Evolutionary conservation across 1,140 invertebrate genomes (phyloP).

Genomic region (Lepidurus packardi): DNA sequence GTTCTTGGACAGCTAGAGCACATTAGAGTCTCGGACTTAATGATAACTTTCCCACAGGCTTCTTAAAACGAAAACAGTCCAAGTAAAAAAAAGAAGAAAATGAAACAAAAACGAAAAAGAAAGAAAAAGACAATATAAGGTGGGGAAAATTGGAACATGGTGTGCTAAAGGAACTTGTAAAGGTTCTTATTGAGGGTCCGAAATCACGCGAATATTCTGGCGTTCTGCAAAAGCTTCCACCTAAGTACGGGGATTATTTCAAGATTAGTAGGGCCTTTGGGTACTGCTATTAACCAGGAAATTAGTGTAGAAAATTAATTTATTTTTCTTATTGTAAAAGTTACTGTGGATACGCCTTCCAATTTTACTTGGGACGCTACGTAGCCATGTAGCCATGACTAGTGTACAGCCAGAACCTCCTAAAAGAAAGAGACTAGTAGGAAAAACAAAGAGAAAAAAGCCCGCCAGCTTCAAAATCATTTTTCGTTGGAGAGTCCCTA

Average conservation of each 20-base stretch:
- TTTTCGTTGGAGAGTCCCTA: background rate
- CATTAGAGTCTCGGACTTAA: slow-evolving; percentile 18
- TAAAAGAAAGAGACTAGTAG: too few species aligned
- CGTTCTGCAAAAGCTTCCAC: background rate
- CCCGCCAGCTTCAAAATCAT: background rate
- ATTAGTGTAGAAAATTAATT: slow-evolving; percentile 9
- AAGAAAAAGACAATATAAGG: background rate
- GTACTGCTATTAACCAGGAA: background rate
- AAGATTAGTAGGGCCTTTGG: slow-evolving; percentile 6
- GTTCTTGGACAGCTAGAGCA: slow-evolving; percentile 21
- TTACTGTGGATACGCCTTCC: background rate
- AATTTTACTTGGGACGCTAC: background rate
- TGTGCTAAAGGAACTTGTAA: background rate
- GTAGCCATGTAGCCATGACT: background rate
- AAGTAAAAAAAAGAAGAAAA: background rate
- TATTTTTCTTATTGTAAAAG: slow-evolving; percentile 1
- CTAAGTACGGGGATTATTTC: slow-evolving; percentile 19
- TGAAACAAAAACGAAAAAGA: background rate
- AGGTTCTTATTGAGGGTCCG: background rate
- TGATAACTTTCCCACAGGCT: slow-evolving; percentile 19
- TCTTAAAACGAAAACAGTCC: background rate
- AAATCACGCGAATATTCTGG: background rate
- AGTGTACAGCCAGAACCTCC: background rate
- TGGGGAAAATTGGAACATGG: background rate
- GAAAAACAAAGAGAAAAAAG: background rate